Percentiles rank a stretch among this genome's conserved stretches.
Evolutionary conservation across 2,888 invertebrate species (phyloP).

Genomic region (Empis livida): DNA sequence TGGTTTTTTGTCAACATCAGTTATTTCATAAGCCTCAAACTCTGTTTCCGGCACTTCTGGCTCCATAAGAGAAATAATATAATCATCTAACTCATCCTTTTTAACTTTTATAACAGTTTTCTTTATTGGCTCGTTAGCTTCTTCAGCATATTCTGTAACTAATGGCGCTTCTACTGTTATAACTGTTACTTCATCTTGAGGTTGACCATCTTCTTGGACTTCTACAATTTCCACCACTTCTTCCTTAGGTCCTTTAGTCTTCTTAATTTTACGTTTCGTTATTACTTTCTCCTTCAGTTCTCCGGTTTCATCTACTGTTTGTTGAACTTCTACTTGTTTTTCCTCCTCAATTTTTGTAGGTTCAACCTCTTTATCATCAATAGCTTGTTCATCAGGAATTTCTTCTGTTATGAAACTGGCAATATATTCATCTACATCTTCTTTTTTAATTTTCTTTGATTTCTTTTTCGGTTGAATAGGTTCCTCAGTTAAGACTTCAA

Average conservation of each 20-base stretch:
- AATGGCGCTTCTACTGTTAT: conserved; percentile 20
- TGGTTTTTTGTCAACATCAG: conserved; percentile 19
- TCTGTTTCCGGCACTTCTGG: conserved; percentile 24
- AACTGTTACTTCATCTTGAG: conserved; percentile 31
- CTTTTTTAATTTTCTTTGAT: conserved; percentile 25
- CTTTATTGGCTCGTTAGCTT: conserved; percentile 16
- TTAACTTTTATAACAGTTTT: conserved; percentile 20
- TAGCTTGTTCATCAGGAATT: conserved; percentile 35
- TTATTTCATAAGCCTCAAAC: conserved; percentile 27
- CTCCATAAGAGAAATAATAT: conserved; percentile 22
- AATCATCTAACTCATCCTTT: conserved; percentile 23
- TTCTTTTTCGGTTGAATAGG: conserved; percentile 23
- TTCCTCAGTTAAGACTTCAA: conserved; percentile 17
- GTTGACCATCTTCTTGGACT: conserved; percentile 31
- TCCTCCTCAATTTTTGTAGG: conserved; percentile 18
- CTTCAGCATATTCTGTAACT: conserved; percentile 17
- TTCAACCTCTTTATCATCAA: conserved; percentile 28
- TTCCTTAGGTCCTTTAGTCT: conserved; percentile 34
- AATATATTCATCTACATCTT: conserved; percentile 32
- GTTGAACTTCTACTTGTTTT: conserved; percentile 19
- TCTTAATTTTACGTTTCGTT: conserved; percentile 38
- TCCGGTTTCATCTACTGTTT: conserved; percentile 16
- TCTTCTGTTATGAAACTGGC: conserved; percentile 29
- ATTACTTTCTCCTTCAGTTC: conserved; percentile 28
- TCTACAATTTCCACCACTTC: conserved; percentile 39